A percentile compares a stretch with the other conserved stretches of the same genome.
Evolutionary conservation across 2,888 invertebrate species (phyloP).

Genomic region (Polylopha cassiicola): DNA sequence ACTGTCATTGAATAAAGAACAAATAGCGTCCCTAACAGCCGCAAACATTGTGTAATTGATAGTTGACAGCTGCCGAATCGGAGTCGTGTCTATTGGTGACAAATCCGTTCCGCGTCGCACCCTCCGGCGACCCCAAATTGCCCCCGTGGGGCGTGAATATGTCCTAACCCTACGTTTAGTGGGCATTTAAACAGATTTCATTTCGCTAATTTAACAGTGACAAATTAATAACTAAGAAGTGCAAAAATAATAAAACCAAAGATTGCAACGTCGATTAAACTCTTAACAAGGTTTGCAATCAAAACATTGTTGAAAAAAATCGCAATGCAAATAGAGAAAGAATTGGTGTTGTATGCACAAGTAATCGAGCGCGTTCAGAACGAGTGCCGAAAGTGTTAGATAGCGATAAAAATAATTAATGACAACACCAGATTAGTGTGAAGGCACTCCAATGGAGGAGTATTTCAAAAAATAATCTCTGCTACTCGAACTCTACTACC

Average conservation of each 20-base stretch:
- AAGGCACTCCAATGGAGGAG: constrained; percentile 73
- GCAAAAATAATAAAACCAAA: too few species aligned
- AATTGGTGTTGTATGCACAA: constrained; percentile 40
- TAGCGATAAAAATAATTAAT: constrained; percentile 77
- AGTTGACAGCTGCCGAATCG: constrained; percentile 58
- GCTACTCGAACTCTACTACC: constrained; percentile 65
- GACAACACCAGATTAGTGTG: constrained; percentile 70
- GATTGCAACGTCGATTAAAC: too few species aligned
- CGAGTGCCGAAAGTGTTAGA: constrained; percentile 67
- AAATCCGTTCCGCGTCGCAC: constrained; percentile 59
- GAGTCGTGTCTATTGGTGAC: constrained; percentile 58
- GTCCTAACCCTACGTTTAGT: constrained; percentile 32
- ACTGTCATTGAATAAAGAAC: constrained; percentile 67
- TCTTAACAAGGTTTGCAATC: too few species aligned
- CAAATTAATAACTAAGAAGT: too few species aligned
- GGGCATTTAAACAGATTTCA: constrained; percentile 34
- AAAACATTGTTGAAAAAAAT: too few species aligned
- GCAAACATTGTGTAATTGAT: constrained; percentile 63
- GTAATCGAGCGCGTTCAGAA: constrained; percentile 51
- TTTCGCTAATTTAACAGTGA: background rate
- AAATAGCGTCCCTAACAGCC: constrained; percentile 67
- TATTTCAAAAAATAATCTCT: constrained; percentile 75
- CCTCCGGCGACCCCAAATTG: constrained; percentile 50
- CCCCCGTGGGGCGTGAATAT: constrained; percentile 50
- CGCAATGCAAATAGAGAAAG: constrained; percentile 39